Percentiles rank a stretch among this genome's conserved stretches.
These are phyloP conservation scores for Rhagophthalmus giganteus DNA, from an alignment of 2,888 invertebrate species.

Conservation along the genomic window DNA sequence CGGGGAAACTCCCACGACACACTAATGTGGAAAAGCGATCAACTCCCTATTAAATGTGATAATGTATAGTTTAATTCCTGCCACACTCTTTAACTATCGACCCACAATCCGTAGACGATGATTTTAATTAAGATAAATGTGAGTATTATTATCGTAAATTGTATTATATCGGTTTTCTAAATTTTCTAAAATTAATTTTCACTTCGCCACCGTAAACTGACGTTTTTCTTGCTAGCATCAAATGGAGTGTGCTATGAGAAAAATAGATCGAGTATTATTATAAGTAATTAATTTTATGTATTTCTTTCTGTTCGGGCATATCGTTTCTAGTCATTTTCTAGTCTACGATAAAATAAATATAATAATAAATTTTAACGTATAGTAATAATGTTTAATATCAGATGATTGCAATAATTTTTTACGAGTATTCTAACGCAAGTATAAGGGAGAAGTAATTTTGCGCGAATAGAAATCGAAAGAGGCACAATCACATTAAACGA, in stretches of 20 bases:
- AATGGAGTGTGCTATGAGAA: background rate
- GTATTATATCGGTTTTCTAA: conserved; percentile 17
- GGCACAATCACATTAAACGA: conserved; percentile 48
- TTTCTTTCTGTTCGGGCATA: background rate
- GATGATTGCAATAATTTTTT: conserved; percentile 48
- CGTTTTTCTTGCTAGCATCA: background rate
- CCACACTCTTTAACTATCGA: conserved; percentile 36
- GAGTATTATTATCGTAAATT: conserved; percentile 6
- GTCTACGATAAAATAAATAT: conserved; percentile 22
- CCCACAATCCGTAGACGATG: conserved; percentile 19
- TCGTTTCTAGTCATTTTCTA: conserved; percentile 39
- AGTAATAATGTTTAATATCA: conserved; percentile 50
- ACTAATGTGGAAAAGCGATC: conserved; percentile 13
- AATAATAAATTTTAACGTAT: conserved; percentile 38
- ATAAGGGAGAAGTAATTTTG: conserved; percentile 16
- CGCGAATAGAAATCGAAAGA: conserved; percentile 38
- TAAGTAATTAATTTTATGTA: too few relatives aligned
- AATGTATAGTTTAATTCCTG: conserved; percentile 43
- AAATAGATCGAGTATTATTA: background rate
- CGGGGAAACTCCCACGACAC: background rate
- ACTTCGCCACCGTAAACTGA: background rate
- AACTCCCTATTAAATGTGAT: conserved; percentile 46
- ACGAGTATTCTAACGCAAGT: conserved; percentile 31
- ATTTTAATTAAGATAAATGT: conserved; percentile 11
- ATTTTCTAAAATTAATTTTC: too few relatives aligned